phyloP scores from a whole-genome alignment of 2,888 invertebrate species.

The Crematogaster levior region DNA sequence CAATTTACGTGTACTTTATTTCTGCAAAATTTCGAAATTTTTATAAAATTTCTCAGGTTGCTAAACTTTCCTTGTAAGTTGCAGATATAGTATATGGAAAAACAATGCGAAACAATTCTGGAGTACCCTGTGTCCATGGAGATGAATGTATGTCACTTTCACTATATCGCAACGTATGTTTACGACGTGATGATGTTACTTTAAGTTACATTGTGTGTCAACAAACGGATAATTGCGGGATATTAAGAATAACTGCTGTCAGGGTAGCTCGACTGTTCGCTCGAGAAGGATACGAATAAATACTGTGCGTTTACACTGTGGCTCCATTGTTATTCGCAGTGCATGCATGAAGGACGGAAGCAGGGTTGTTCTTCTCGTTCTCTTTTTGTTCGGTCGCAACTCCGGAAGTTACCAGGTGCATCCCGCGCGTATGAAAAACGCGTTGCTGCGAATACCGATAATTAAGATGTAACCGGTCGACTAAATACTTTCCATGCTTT shows the following conservation, averaged over 20 bases:
- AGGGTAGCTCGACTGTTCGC: not conserved
- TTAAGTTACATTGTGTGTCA: slow-evolving; percentile 13
- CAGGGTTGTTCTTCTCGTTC: slow-evolving; percentile 26
- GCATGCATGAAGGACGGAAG: slow-evolving; percentile 44
- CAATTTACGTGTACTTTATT: not conserved
- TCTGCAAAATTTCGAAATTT: not conserved
- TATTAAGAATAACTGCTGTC: slow-evolving; percentile 33
- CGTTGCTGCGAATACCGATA: slow-evolving; percentile 16
- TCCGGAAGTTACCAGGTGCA: slow-evolving; percentile 17
- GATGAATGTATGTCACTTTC: slow-evolving; percentile 31
- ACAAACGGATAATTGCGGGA: slow-evolving; percentile 34
- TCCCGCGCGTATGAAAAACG: slow-evolving; percentile 16
- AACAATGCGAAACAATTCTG: slow-evolving; percentile 7
- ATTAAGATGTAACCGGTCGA: not conserved
- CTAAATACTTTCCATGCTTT: slow-evolving; percentile 15
- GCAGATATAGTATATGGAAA: not conserved
- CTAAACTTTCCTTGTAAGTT: not conserved
- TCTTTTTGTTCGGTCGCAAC: slow-evolving; percentile 10
- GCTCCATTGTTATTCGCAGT: slow-evolving; percentile 16
- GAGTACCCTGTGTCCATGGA: not conserved
- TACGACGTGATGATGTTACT: slow-evolving; percentile 25
- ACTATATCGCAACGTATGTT: slow-evolving; percentile 11
- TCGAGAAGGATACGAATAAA: slow-evolving; percentile 27
- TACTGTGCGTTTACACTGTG: slow-evolving; percentile 1
- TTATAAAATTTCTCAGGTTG: not conserved